Conservation (phyloP, 2,797 vertebrate species). For the Micrastur ruficollis region DNA sequence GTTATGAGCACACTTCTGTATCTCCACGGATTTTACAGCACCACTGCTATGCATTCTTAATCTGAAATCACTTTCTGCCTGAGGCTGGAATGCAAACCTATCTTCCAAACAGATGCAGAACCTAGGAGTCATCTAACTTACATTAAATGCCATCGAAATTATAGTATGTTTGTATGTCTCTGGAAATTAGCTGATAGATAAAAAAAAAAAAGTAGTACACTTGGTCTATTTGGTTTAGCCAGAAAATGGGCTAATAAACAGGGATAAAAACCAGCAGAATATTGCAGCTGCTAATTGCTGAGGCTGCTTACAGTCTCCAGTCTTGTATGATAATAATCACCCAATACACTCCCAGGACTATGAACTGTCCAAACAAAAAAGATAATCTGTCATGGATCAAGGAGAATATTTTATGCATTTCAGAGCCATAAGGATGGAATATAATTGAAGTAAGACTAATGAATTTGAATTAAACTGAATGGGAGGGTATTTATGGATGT, state of each 20-base stretch:
- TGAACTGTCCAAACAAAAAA: neutral
- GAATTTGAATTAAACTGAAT: neutral
- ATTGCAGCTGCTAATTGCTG: neutral
- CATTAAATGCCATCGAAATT: neutral
- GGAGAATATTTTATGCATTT: neutral
- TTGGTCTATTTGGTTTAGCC: neutral
- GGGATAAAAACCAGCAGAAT: neutral
- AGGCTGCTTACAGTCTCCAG: neutral
- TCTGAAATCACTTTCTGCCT: conserved; percentile 4
- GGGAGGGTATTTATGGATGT: neutral
- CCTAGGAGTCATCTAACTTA: neutral
- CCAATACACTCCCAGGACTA: neutral
- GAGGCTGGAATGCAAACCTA: neutral
- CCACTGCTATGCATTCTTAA: neutral
- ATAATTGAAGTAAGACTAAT: neutral
- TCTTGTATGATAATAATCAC: neutral
- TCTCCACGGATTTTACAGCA: neutral
- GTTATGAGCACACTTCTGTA: neutral
- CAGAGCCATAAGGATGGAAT: neutral
- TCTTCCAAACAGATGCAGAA: neutral
- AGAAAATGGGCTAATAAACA: neutral
- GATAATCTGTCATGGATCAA: neutral
- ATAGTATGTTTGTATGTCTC: neutral
- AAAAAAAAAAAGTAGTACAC: neutral
- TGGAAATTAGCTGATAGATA: neutral